These are phyloP conservation scores for Plagiodera versicolora DNA, from an alignment of 2,888 invertebrate species.

Conservation along the genomic window DNA sequence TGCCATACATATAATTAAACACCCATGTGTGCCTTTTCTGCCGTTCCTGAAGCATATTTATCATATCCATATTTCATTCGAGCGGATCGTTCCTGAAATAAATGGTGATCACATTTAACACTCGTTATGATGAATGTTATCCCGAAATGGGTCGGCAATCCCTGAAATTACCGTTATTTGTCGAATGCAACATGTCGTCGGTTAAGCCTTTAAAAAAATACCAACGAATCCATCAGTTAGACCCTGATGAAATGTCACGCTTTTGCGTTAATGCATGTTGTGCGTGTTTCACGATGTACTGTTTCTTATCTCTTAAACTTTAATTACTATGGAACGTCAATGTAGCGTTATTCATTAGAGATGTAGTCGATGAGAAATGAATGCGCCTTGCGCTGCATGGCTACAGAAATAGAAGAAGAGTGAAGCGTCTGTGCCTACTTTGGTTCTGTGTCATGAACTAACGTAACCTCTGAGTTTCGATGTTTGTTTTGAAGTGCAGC, in stretches of 20 bases:
- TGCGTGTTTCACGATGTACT: too few species aligned
- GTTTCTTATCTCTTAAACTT: too few species aligned
- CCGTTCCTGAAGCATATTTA: too few species aligned
- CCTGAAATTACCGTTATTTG: conserved; percentile 10
- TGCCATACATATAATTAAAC: too few species aligned
- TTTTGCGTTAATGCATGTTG: neutral
- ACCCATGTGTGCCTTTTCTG: too few species aligned
- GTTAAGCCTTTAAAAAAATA: conserved; percentile 10
- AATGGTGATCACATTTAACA: neutral
- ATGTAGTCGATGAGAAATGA: neutral
- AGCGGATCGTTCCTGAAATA: neutral
- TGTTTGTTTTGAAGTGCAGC: neutral
- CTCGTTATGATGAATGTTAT: neutral
- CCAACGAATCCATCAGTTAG: neutral
- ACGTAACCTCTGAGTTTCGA: neutral
- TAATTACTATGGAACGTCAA: too few species aligned
- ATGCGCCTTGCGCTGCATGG: too few species aligned
- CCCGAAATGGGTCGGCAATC: neutral
- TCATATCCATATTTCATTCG: too few species aligned
- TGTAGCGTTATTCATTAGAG: neutral
- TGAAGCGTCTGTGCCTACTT: too few species aligned
- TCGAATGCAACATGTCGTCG: neutral
- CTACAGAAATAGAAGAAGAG: too few species aligned
- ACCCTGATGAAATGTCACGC: neutral
- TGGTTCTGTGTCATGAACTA: neutral